Evolutionary conservation across 2,888 invertebrate genomes (phyloP), one percentile per base, ranked within the genome.

Genomic region (Drosophila quasianomalipes): DNA sequence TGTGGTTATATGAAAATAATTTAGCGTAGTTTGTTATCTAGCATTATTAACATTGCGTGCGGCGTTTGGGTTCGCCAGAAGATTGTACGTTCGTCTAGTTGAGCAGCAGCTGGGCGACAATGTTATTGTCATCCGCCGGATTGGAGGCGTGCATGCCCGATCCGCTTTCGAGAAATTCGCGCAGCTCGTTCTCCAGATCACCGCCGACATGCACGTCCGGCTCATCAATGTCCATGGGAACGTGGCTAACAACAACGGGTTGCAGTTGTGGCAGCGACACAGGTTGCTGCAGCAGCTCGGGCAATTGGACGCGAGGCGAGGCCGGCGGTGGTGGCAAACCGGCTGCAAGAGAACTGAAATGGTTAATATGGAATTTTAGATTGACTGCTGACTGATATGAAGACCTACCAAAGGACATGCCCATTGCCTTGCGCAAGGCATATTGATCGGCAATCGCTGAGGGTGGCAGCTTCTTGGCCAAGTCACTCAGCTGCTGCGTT

Each of bases 381-480:
- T 22, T 51, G 51, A 51, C 28, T 51, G 16, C 10, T 14, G 14
- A 0, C n/a, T 19, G 5, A 37, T 14, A 4, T 39, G 28, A 47
- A 28, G 14, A 55, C 37, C 7, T 81, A 93, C 93, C 94, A 55
- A 94, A 94, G 49, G 95, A 95, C 91, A 97, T 95, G 49, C 97
- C 97, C 96, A 97, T 96, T n/a, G 97, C 97, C 80, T 95, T 95
- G 44, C 97, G 94, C 33, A 97, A 92, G 9, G 96, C 95, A 59
- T 95, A 94, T 0, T 95, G 94, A 37, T 96, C 95, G 22, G 96
- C 96, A 28, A 97, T 95, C 52, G 95, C 95, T 0, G 94, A 94
- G 0, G 97, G 97, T 69, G 96, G 95, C 61, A 97, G 95, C 87
- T 96, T 95, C 91, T 96, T 97, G 14, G 96, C 95, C 92, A 97